Percentiles rank a stretch among this genome's conserved stretches.
These are phyloP conservation scores for Eudyptes chrysolophus DNA, from an alignment of 2,113 vertebrate genomes.

Conservation along the genomic window DNA sequence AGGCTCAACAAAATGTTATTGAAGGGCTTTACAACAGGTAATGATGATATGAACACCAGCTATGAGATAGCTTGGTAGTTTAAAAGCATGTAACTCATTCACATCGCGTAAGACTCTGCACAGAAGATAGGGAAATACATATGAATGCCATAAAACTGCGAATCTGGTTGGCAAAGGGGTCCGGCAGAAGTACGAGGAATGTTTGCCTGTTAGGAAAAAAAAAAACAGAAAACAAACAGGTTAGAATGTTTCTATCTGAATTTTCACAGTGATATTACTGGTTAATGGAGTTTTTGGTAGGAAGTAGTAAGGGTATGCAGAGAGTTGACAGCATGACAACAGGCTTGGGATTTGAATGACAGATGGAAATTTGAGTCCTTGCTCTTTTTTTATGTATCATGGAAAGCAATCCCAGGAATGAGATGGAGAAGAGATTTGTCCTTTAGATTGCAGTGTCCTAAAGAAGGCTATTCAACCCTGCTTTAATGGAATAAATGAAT, in stretches of 20 bases:
- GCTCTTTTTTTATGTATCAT: background rate
- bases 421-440: background rate
- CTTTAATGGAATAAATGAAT: background rate
- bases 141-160: background rate
- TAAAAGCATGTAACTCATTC: background rate
- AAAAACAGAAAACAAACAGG: background rate
- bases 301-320: background rate
- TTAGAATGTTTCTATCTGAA: background rate
- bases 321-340: background rate
- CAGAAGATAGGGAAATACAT: background rate
- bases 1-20: background rate
- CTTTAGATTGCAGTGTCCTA: background rate
- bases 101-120: background rate
- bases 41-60: background rate
- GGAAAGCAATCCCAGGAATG: background rate
- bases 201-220: background rate
- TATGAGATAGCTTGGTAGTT: background rate
- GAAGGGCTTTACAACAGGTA: background rate
- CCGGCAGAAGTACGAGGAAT: background rate
- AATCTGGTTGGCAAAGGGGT: background rate
- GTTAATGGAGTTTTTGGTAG: background rate
- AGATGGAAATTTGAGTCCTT: background rate
- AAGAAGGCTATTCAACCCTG: background rate
- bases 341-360: background rate
- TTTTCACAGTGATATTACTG: background rate